Conservation (phyloP, 2,888 invertebrate species). For the Synergus gifuensis region DNA sequence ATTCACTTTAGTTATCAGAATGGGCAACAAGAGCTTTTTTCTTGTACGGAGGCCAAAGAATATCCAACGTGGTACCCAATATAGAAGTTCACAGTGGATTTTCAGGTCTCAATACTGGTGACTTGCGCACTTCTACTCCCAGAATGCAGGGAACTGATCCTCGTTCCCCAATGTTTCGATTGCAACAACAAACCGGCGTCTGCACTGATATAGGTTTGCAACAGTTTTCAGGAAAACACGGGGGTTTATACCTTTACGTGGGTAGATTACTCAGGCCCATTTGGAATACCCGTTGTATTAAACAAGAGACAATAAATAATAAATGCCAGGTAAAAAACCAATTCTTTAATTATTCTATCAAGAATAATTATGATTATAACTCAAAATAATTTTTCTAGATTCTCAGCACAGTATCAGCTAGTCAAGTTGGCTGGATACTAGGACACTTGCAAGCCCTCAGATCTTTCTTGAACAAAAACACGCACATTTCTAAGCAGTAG, state of each 20-base stretch:
- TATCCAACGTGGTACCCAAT: slow-evolving; percentile 55
- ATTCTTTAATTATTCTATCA: not conserved
- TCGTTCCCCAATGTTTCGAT: slow-evolving; percentile 55
- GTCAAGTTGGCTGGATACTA: slow-evolving; percentile 81
- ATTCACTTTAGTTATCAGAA: slow-evolving; percentile 81
- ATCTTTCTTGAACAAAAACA: slow-evolving; percentile 86
- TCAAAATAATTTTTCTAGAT: slow-evolving; percentile 57
- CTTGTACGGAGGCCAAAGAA: slow-evolving; percentile 89
- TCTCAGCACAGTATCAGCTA: slow-evolving; percentile 67
- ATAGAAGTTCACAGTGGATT: slow-evolving; percentile 65
- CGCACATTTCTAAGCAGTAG: slow-evolving; percentile 78
- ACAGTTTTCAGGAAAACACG: slow-evolving; percentile 90
- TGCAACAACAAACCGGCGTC: slow-evolving; percentile 62
- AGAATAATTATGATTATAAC: not conserved
- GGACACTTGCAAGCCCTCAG: slow-evolving; percentile 87
- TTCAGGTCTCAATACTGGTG: slow-evolving; percentile 58
- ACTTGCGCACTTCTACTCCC: slow-evolving; percentile 73
- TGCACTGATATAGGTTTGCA: slow-evolving; percentile 67
- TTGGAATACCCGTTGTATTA: slow-evolving; percentile 90
- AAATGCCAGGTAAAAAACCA: slow-evolving; percentile 60
- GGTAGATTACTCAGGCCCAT: slow-evolving; percentile 92
- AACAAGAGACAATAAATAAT: slow-evolving; percentile 76
- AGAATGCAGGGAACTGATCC: slow-evolving; percentile 64
- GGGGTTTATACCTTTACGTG: slow-evolving; percentile 94
- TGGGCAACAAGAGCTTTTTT: slow-evolving; percentile 96